Evolutionary conservation across 2,113 vertebrate species (phyloP), one percentile per base, ranked within the genome.

Genomic region (Dendrocopos noguchii): DNA sequence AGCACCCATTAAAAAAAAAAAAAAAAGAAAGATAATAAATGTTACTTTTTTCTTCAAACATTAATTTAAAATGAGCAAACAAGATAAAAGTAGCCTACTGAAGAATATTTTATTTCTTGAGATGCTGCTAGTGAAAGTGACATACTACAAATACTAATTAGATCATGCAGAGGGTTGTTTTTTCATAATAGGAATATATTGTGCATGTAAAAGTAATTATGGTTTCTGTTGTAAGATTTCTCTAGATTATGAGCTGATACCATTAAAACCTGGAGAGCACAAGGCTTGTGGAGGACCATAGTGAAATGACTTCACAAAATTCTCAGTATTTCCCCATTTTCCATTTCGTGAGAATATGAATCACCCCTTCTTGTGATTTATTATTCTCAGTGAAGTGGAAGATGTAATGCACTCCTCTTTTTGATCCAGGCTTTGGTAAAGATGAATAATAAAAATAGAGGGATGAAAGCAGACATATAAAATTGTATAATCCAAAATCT

Each of bases 381-480:
- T 86, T 91, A 44, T 88, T 90, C 75, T 75, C 2, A 9, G 34
- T 81, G 80, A 87, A 91, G 72, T 82, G 14, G 64, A 93, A 91
- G 77, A 19, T 61, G 44, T 75, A 91, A 79, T 67, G 75, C 27
- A 31, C 27, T 81, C 39, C 93, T 79, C 53, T 63, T 55, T 75
- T 80, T 83, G 52, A 88, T 78, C 59, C 24, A 72, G 66, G 36
- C 63, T 87, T 93, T 68, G 44, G 31, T 77, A 57, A 57, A 91
- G 12, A 90, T 81, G 34, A 76, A 55, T 79, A 90, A 82, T 68
- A 67, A 80, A 85, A 92, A 66, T 2, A 80, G 55, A 34, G 27
- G 5, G 18, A 64, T 91, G 59, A 87, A 95, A 92, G n/a, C 20
- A 44, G 27, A 29, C 12, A 8, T 80, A 66, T 46, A 63, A 79